Conservation (phyloP, 2,113 vertebrate species). For the Numida meleagris region DNA sequence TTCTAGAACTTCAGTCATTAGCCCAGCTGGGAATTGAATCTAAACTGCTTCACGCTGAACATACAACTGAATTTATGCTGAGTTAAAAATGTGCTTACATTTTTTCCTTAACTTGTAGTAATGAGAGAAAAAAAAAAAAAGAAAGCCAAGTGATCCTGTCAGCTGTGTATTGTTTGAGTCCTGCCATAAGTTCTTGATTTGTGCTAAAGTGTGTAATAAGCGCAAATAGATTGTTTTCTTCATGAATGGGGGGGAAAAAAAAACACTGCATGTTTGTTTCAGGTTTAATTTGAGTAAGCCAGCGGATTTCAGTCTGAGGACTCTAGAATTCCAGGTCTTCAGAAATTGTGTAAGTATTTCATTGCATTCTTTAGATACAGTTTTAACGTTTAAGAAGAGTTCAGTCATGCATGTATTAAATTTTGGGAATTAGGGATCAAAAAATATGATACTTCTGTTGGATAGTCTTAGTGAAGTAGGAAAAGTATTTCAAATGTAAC, state of each 20-base stretch:
- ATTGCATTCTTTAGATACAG: not conserved
- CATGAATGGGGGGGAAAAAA: not conserved
- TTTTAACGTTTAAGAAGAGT: not conserved
- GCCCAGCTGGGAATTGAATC: not conserved
- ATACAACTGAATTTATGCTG: not conserved
- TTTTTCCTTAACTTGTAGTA: not conserved
- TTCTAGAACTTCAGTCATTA: not conserved
- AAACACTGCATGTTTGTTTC: constrained; percentile 49
- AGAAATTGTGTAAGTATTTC: constrained; percentile 89
- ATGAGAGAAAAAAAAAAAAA: fast-evolving
- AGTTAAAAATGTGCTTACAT: not conserved
- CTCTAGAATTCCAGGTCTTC: constrained; percentile 93
- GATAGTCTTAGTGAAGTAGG: not conserved
- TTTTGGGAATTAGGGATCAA: not conserved
- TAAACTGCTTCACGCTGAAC: not conserved
- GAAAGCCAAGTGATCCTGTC: not conserved
- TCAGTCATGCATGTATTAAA: not conserved
- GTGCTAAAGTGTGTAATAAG: not conserved
- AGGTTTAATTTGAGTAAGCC: constrained; percentile 91
- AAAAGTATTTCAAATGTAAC: not conserved
- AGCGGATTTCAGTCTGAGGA: constrained; percentile 86
- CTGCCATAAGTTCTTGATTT: not conserved
- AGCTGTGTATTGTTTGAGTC: not conserved
- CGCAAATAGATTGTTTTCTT: not conserved
- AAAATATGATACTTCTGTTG: not conserved